A percentile compares a stretch with the other conserved stretches of the same genome.
These are phyloP conservation scores for Manis javanica DNA, from an alignment of 2,797 vertebrate genomes.

Conservation along the genomic window DNA sequence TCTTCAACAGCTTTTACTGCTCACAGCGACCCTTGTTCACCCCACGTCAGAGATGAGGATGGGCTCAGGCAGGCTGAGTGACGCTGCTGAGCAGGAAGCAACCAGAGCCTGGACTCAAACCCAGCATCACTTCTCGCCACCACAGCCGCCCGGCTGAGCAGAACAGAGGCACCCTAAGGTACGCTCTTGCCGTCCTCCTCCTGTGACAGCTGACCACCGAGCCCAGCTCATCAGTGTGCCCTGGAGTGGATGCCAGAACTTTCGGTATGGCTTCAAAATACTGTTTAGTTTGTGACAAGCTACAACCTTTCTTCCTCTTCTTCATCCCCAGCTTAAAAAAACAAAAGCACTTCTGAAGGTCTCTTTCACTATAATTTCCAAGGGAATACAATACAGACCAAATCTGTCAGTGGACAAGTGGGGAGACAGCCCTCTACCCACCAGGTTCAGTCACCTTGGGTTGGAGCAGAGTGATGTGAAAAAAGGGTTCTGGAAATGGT, in stretches of 20 bases:
- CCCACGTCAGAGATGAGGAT: not conserved
- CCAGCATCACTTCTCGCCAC: rapidly evolving
- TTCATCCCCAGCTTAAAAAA: not conserved
- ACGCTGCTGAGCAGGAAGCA: not conserved
- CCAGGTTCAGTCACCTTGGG: not conserved
- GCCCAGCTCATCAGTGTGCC: not conserved
- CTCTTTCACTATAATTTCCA: not conserved
- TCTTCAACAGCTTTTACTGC: not conserved
- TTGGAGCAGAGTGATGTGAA: not conserved
- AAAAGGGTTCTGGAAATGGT: not conserved
- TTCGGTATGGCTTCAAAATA: not conserved
- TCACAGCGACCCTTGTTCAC: not conserved
- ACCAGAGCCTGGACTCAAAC: not conserved
- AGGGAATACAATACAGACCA: not conserved
- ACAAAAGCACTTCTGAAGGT: not conserved
- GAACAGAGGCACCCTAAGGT: not conserved
- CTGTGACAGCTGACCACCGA: not conserved
- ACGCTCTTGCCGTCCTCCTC: not conserved
- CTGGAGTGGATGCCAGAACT: not conserved
- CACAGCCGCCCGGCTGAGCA: not conserved
- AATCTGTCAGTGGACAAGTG: not conserved
- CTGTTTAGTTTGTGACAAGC: not conserved
- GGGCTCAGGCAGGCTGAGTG: not conserved
- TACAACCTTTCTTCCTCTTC: not conserved
- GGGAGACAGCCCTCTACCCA: not conserved